Conservation (phyloP, 2,113 vertebrate species). For the Hypanus sabinus region DNA sequence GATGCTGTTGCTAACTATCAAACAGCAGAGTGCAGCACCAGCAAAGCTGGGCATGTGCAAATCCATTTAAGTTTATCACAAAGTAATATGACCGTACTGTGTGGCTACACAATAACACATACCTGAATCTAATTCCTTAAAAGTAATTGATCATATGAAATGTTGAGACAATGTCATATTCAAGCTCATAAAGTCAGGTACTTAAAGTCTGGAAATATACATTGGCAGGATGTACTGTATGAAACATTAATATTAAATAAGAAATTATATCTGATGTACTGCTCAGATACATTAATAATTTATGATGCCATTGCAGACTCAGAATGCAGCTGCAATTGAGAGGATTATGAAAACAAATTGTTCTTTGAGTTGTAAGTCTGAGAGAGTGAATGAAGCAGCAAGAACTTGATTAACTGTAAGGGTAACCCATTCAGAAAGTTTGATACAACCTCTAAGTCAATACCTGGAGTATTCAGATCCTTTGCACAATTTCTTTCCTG, state of each 20-base stretch:
- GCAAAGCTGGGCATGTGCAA: neutral
- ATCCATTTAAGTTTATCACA: neutral
- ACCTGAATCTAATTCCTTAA: neutral
- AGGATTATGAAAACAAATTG: neutral
- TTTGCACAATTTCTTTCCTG: conserved; percentile 53
- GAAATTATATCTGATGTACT: neutral
- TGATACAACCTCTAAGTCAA: neutral
- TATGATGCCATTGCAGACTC: neutral
- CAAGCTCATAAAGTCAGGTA: neutral
- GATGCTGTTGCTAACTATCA: neutral
- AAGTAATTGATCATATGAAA: neutral
- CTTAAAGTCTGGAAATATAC: neutral
- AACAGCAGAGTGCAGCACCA: neutral
- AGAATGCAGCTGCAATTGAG: neutral
- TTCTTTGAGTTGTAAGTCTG: too few species aligned
- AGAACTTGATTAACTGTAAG: neutral
- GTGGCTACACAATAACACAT: neutral
- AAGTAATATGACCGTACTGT: too few species aligned
- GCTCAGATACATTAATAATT: neutral
- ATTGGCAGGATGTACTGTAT: neutral
- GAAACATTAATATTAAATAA: neutral
- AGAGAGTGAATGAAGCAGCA: neutral
- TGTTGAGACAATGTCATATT: neutral
- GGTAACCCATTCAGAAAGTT: conserved; percentile 36
- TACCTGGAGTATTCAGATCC: conserved; percentile 47